These are phyloP conservation scores for Caerostris extrusa DNA, from an alignment of 1,140 invertebrate species.

Conservation along the genomic window DNA sequence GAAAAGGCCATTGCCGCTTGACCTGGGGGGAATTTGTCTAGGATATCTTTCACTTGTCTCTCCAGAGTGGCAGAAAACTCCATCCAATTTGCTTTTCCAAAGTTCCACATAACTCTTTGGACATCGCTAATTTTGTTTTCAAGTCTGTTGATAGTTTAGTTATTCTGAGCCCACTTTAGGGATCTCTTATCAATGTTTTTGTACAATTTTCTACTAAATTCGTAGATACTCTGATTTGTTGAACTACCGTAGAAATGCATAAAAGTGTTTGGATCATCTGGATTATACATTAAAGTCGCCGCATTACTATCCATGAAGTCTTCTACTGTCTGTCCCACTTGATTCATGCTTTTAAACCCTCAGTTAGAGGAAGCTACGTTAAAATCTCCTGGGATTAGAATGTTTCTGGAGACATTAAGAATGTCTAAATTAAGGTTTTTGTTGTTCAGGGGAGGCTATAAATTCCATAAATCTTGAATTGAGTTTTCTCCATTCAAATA, in stretches of 20 bases:
- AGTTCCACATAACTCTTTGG: background rate
- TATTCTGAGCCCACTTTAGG: background rate
- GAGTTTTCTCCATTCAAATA: background rate
- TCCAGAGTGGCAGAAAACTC: background rate
- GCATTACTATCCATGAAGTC: background rate
- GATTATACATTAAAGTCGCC: background rate
- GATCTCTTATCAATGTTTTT: background rate
- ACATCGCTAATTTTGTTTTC: background rate
- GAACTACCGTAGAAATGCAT: background rate
- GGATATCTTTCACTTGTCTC: background rate
- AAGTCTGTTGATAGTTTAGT: background rate
- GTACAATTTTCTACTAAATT: background rate
- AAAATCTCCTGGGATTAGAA: background rate
- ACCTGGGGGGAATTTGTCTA: background rate
- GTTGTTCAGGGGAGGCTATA: background rate
- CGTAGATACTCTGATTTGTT: background rate
- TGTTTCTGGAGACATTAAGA: background rate
- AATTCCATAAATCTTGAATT: background rate
- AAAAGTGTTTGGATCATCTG: conserved; percentile 6
- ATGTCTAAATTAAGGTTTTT: conserved; percentile 1
- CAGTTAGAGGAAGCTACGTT: conserved; percentile 3
- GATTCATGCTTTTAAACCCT: background rate
- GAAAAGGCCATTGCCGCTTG: background rate
- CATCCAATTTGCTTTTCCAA: conserved; percentile 6
- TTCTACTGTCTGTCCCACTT: background rate